Conservation (phyloP, 2,888 invertebrate genomes). For the Epinotia demarniana region DNA sequence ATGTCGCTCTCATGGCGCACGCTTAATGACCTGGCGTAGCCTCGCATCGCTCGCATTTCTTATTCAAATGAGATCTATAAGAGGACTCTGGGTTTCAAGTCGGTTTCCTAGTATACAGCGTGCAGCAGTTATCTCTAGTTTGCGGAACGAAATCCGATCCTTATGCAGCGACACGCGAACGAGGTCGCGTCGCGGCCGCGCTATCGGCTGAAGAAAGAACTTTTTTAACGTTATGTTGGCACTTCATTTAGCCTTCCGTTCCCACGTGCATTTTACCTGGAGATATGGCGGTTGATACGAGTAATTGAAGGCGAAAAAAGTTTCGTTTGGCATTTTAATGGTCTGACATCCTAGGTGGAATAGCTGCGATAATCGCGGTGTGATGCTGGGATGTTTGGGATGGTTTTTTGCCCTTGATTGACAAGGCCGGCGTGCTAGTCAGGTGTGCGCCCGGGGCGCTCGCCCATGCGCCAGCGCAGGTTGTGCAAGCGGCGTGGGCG, state of each 20-base stretch:
- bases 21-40: constrained; percentile 66
- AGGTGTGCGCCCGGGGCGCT: constrained; percentile 57
- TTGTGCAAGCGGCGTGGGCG: constrained; percentile 76
- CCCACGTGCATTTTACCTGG: constrained; percentile 51
- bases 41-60: constrained; percentile 74
- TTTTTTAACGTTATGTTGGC: constrained; percentile 50
- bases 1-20: constrained; percentile 64
- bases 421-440: constrained; percentile 60
- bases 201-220: constrained; percentile 44
- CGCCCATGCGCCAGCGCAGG: constrained; percentile 51
- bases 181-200: constrained; percentile 66
- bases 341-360: constrained; percentile 5
- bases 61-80: constrained; percentile 74
- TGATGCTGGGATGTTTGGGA: constrained; percentile 14
- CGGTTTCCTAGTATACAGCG: constrained; percentile 67
- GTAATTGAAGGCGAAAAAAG: constrained; percentile 38
- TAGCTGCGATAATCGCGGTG: not conserved
- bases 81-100: constrained; percentile 71
- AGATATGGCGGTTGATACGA: constrained; percentile 39
- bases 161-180: constrained; percentile 72
- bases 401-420: constrained; percentile 57
- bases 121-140: constrained; percentile 77
- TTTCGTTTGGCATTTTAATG: constrained; percentile 39
- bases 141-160: constrained; percentile 82
- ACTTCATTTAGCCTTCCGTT: constrained; percentile 55